These are phyloP conservation scores for Stenurella melanura DNA, from an alignment of 2,888 invertebrate genomes.

Conservation along the genomic window DNA sequence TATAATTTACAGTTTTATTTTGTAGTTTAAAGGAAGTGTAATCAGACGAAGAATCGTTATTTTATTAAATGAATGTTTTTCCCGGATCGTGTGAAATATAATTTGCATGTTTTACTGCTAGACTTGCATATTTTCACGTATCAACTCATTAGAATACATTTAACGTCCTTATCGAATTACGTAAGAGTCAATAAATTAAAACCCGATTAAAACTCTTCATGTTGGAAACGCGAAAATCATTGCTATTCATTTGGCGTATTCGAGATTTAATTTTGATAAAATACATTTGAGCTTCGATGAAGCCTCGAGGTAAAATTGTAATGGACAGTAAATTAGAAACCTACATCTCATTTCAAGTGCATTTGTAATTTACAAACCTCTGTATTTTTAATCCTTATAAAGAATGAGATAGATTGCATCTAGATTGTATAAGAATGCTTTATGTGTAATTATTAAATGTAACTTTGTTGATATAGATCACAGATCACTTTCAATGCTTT, in stretches of 20 bases:
- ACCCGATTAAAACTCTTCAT: not conserved
- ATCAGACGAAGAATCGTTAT: not conserved
- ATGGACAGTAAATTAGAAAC: not conserved
- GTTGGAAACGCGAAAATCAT: not conserved
- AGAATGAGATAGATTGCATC: no score
- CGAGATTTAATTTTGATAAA: conserved; percentile 21
- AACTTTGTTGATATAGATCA: no score
- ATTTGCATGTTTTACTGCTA: not conserved
- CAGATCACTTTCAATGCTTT: no score
- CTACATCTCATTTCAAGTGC: not conserved
- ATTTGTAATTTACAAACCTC: not conserved
- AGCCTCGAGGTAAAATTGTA: not conserved
- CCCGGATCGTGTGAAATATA: not conserved
- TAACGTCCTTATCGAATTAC: not conserved
- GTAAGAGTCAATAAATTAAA: not conserved
- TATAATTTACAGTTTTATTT: no score
- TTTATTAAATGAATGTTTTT: not conserved
- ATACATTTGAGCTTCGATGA: not conserved
- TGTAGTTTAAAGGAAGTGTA: no score
- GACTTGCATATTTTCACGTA: conserved; percentile 1
- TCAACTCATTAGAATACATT: not conserved
- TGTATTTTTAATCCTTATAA: not conserved
- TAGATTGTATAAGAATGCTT: no score
- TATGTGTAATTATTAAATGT: no score
- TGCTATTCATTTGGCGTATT: not conserved